Base-by-base conservation (phyloP, 2,113 vertebrate species). In the Colaptes auratus region DNA sequence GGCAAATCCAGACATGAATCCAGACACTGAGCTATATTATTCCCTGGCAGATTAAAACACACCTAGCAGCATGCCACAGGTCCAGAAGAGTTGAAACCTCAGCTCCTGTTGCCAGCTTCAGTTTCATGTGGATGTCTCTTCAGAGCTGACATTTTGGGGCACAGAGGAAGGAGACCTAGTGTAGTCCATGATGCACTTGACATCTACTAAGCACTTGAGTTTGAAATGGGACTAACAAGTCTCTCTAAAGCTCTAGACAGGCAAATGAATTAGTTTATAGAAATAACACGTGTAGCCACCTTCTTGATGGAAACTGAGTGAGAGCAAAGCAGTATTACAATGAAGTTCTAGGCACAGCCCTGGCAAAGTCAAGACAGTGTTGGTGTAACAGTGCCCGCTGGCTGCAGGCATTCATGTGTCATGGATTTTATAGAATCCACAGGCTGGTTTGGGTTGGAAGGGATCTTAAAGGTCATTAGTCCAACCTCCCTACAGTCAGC, bases 31-130 rank as follows among this genome's bases (percentile, higher is more conserved):
- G 4, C 39, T 6, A 1, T 12, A 28, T 36, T 31, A n/a, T 6
- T 36, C 70, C 6, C 35, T 10, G 35, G 14, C 53, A 64, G 24
- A 70, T 50, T 31, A 90, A 88, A 79, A 59, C 39, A 61, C 9
- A 56, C 31, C 5, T 79, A 63, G 50, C 7, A 90, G 56, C 12
- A 21, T 6, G 11, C 9, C 18, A 72, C 0, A 0, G 7, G 6
- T 27, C 19, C n/a, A 46, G 36, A 59, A 84, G 27, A 53, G 20
- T 78, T 0, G 8, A 92, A 75, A 6, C 23, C 28, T 53, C 48
- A 81, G 20, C 18, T 83, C 52, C 10, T 44, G 2, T 33, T 85
- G 66, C n/a, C 36, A 78, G 18, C 17, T 84, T 75, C 35, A 33
- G 46, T 25, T 72, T 55, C 60, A n/a, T n/a, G 31, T 15, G 35